Conservation (phyloP, 2,113 vertebrate species). For the Percopsis transmontana region DNA sequence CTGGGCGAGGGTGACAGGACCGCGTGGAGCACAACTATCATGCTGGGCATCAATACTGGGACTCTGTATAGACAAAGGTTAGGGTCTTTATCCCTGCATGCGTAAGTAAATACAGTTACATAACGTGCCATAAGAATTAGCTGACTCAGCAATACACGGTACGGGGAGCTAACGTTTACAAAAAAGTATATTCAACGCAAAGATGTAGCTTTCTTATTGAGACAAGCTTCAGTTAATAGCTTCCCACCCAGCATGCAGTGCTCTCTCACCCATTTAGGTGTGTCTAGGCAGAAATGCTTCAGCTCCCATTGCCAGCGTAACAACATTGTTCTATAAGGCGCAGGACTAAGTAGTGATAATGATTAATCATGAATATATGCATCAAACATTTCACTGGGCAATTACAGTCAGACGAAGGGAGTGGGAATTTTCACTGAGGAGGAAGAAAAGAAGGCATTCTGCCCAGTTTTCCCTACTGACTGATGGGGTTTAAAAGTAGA, state of each 20-base stretch:
- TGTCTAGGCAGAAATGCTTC: conserved; percentile 3
- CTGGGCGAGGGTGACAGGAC: conserved; percentile 67
- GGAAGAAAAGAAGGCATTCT: conserved; percentile 1
- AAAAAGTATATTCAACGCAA: neutral
- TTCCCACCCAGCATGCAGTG: neutral
- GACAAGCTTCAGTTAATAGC: neutral
- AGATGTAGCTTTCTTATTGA: neutral
- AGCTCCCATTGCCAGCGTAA: neutral
- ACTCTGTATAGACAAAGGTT: conserved; percentile 55
- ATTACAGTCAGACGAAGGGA: conserved; percentile 36
- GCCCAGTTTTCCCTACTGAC: conserved; percentile 47
- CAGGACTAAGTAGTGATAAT: conserved; percentile 23
- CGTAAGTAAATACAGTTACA: conserved; percentile 4
- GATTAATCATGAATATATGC: conserved; percentile 26
- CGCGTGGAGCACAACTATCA: conserved; percentile 64
- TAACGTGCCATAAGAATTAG: conserved; percentile 4
- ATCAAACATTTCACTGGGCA: conserved; percentile 41
- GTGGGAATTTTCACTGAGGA: conserved; percentile 1
- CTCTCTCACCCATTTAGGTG: neutral
- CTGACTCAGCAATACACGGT: neutral
- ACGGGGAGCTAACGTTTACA: neutral
- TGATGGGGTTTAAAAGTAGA: conserved; percentile 57
- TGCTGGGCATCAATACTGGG: conserved; percentile 55
- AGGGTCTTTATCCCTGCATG: conserved; percentile 41
- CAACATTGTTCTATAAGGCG: neutral